These are phyloP conservation scores for Columba guinea DNA, from an alignment of 2,797 vertebrate species.

Conservation along the genomic window DNA sequence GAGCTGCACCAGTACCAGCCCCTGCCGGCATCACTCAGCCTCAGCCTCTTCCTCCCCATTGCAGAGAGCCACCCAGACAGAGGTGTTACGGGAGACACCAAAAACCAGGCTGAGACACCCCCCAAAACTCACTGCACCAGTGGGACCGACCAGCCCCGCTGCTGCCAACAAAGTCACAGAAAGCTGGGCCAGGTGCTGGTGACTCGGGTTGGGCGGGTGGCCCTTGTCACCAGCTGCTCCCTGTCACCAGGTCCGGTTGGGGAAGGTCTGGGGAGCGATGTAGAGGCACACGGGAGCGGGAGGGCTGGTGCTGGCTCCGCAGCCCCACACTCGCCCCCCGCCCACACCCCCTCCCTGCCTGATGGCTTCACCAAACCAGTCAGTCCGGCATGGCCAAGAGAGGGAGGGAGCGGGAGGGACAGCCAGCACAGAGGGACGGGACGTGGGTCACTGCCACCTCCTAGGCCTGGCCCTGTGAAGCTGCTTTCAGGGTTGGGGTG, in stretches of 20 bases:
- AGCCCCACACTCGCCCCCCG: background rate
- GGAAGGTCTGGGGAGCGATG: background rate
- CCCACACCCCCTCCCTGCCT: constrained; percentile 1
- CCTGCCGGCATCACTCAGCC: background rate
- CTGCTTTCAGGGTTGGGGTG: background rate
- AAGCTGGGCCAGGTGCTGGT: background rate
- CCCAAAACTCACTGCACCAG: background rate
- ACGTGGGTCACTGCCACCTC: constrained; percentile 23
- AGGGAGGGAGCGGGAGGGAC: constrained; percentile 28
- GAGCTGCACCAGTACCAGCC: background rate
- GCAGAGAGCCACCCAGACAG: background rate
- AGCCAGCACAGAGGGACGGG: constrained; percentile 32
- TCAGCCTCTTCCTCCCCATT: background rate
- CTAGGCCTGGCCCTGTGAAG: background rate
- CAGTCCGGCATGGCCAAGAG: constrained; percentile 65
- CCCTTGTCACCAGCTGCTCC: background rate
- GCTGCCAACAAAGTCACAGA: background rate
- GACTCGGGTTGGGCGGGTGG: fast-evolving
- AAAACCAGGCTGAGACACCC: background rate
- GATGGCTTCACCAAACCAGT: constrained; percentile 73
- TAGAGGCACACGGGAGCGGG: background rate
- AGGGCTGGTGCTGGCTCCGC: background rate
- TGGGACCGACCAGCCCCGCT: background rate
- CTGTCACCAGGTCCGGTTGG: background rate
- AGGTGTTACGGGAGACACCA: background rate